phyloP scores from a whole-genome alignment of 2,888 invertebrate species.

The Eupithecia inturbata region DNA sequence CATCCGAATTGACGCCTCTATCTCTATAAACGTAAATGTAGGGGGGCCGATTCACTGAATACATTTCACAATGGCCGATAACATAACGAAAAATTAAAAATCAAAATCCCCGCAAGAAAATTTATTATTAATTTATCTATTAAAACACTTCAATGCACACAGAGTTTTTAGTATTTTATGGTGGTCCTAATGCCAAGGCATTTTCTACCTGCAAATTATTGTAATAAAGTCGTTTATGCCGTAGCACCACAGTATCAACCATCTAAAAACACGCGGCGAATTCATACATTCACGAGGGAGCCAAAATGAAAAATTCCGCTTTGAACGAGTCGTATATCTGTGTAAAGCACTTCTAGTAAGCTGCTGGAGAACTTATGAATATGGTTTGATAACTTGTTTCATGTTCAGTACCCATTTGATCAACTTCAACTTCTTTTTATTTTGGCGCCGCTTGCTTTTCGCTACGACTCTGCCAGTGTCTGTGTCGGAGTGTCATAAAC shows the following conservation, averaged over 20 bases:
- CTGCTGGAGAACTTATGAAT: not conserved
- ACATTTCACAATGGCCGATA: no score
- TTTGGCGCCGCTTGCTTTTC: no score
- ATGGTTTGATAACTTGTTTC: not conserved
- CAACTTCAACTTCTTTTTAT: no score
- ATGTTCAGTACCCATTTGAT: not conserved
- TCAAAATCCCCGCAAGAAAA: no score
- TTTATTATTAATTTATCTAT: no score
- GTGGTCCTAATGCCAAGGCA: not conserved
- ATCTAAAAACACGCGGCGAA: slow-evolving; percentile 5
- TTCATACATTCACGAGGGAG: slow-evolving; percentile 26
- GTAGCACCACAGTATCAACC: not conserved
- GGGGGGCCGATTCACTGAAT: no score
- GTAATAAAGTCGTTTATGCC: not conserved
- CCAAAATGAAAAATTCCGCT: slow-evolving; percentile 29
- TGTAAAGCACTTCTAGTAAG: not conserved
- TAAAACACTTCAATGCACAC: no score
- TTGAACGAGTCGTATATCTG: slow-evolving; percentile 10
- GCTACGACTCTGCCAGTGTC: no score
- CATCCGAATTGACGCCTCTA: no score
- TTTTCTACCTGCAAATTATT: not conserved
- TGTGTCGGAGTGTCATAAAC: no score
- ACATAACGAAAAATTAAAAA: no score
- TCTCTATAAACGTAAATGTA: no score
- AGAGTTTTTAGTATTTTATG: not conserved